A percentile compares a stretch with the other conserved stretches of the same genome.
Conservation (phyloP, 2,113 vertebrate genomes). For the Myodes glareolus region DNA sequence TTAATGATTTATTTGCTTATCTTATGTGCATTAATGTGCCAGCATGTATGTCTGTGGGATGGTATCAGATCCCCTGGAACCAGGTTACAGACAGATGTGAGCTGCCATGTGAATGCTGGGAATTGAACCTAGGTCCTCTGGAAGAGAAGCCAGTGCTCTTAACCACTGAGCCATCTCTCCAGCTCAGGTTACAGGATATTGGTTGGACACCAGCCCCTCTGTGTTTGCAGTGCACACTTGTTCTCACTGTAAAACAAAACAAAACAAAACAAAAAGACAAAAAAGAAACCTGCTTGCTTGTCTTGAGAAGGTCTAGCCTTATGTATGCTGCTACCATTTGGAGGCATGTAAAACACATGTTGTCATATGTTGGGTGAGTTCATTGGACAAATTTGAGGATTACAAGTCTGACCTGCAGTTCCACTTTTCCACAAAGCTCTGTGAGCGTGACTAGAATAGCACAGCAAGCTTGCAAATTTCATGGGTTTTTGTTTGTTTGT, state of each 20-base stretch:
- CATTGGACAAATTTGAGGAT: background rate
- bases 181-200: background rate
- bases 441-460: background rate
- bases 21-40: background rate
- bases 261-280: no score
- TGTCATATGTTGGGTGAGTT: background rate
- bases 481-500: background rate
- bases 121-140: no score
- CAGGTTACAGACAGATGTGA: background rate
- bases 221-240: background rate
- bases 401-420: background rate
- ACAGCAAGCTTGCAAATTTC: background rate
- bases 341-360: background rate
- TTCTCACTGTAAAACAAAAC: no score
- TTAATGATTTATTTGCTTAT: background rate
- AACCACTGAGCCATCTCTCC: background rate
- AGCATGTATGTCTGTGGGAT: background rate
- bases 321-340: background rate
- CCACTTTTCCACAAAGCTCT: background rate
- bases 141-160: background rate
- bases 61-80: background rate
- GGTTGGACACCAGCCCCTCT: background rate
- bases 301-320: background rate
- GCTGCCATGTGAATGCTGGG: background rate
- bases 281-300: background rate